These are phyloP conservation scores for Steatocranus sp. DNA, from an alignment of 2,797 vertebrate genomes.

Conservation along the genomic window DNA sequence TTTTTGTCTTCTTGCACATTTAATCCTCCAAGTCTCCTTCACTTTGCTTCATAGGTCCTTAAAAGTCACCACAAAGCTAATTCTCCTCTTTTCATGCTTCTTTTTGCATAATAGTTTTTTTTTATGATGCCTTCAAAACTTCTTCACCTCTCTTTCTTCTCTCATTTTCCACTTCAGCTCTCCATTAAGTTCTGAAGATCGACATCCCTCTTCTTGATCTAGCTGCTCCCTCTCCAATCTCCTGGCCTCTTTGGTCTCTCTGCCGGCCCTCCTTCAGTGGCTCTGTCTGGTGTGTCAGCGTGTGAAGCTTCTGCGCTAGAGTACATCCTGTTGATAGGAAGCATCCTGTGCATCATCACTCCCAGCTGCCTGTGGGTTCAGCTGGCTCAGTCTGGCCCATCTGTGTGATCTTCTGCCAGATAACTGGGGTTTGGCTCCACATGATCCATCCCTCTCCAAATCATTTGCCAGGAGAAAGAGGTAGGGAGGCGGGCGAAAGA, in stretches of 20 bases:
- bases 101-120: not conserved
- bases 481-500: constrained; percentile 36
- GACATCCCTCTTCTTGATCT: constrained; percentile 29
- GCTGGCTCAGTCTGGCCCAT: constrained; percentile 73
- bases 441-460: constrained; percentile 64
- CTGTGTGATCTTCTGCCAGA: constrained; percentile 81
- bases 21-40: not conserved
- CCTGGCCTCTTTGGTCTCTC: constrained; percentile 30
- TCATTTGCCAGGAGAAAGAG: constrained; percentile 62
- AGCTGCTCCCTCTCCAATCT: constrained; percentile 11
- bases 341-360: constrained; percentile 75
- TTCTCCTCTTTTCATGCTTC: not conserved
- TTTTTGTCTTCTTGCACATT: not conserved
- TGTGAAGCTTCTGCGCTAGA: constrained; percentile 67
- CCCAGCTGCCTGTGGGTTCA: constrained; percentile 77
- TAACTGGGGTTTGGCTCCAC: constrained; percentile 67
- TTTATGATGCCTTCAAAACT: not conserved
- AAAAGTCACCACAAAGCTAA: not conserved
- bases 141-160: not conserved
- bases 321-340: constrained; percentile 73
- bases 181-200: constrained; percentile 1
- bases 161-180: constrained; percentile 7
- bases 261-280: constrained; percentile 48
- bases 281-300: constrained; percentile 61
- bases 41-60: not conserved